A percentile compares a stretch with the other conserved stretches of the same genome.
Evolutionary conservation across 2,888 invertebrate genomes (phyloP).

Genomic region (Pachydiplax longipennis): DNA sequence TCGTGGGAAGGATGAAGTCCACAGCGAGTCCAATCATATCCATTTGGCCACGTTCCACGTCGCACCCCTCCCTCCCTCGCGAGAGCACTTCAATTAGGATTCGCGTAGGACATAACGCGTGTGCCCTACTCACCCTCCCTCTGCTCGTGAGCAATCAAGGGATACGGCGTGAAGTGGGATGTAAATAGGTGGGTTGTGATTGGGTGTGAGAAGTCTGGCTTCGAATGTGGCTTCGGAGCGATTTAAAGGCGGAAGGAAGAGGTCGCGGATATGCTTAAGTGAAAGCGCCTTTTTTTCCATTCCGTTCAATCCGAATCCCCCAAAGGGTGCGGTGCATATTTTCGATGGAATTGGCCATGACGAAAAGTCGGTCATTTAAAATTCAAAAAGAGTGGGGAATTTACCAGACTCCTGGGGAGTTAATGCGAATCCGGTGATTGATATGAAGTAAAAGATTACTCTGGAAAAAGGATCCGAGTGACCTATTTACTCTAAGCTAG

Average conservation of each 20-base stretch:
- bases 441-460: too few species aligned
- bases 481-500: too few species aligned
- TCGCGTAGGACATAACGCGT: conserved; percentile 30
- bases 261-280: too few species aligned
- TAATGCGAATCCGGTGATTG: too few species aligned
- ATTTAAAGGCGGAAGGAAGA: too few species aligned
- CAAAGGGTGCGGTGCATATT: too few species aligned
- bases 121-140: background rate
- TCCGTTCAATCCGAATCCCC: background rate
- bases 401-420: too few species aligned
- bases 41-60: conserved; percentile 26
- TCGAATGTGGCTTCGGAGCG: background rate
- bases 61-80: background rate
- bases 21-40: conserved; percentile 30
- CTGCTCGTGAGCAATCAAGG: background rate
- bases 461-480: too few species aligned
- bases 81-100: conserved; percentile 28
- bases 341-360: background rate
- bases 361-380: too few species aligned
- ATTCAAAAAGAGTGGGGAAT: background rate
- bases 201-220: background rate
- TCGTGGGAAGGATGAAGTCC: background rate
- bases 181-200: background rate
- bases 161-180: background rate
- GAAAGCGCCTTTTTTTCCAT: background rate